Evolutionary conservation across 2,888 invertebrate species (phyloP).

Genomic region (Rotaria macrura): DNA sequence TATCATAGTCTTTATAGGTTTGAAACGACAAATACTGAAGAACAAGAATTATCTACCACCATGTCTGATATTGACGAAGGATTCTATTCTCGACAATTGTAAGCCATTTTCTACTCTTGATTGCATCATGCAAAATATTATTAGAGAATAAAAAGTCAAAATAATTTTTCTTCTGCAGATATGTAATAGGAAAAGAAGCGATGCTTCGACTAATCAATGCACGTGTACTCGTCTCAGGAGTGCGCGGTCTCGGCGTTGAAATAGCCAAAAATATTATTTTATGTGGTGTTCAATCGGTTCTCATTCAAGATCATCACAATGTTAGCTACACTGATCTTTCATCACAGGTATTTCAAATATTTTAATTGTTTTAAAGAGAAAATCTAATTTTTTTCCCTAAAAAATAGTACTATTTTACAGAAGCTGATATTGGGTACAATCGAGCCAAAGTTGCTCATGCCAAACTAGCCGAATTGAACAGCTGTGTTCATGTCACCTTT

Average conservation of each 20-base stretch:
- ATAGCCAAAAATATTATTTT: slow-evolving; percentile 95
- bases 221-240: slow-evolving; percentile 83
- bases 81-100: slow-evolving; percentile 28
- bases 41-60: not conserved
- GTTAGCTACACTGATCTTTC: slow-evolving; percentile 68
- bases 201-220: slow-evolving; percentile 95
- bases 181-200: slow-evolving; percentile 95
- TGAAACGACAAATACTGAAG: too few relatives aligned
- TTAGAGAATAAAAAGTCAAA: too few relatives aligned
- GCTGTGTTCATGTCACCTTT: slow-evolving; percentile 67
- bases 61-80: slow-evolving; percentile 29
- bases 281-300: slow-evolving; percentile 92
- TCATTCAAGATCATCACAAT: slow-evolving; percentile 71
- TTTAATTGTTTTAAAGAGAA: not conserved
- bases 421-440: slow-evolving; percentile 74
- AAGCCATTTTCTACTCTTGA: not conserved
- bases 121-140: too few relatives aligned
- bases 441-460: slow-evolving; percentile 69
- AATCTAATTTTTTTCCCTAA: not conserved
- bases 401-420: slow-evolving; percentile 67
- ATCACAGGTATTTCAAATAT: slow-evolving; percentile 57
- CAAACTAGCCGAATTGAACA: slow-evolving; percentile 74
- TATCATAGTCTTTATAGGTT: too few relatives aligned
- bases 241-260: slow-evolving; percentile 90
- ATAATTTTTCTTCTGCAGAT: slow-evolving; percentile 45